Base-by-base conservation (phyloP, 2,888 invertebrate species). In the Drosophila borealis region DNA sequence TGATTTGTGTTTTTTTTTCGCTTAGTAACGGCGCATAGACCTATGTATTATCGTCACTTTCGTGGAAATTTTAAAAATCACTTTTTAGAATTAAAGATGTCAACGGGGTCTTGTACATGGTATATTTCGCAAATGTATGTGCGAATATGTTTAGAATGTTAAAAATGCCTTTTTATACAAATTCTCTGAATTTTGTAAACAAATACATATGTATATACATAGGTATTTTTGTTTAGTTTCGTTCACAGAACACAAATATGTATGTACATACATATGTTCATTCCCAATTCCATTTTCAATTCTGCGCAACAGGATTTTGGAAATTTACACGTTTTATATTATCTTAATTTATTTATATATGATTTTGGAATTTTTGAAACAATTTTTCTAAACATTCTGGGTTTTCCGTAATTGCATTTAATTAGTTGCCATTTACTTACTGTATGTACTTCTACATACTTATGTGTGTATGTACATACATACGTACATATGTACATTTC, bases 61-160 rank as follows among this genome's bases (percentile, higher is more conserved):
- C 66, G 54, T 8, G 42, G 61, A 67, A 62, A 42, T 62, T 11
- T 2, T 0, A 36, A 61, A 60, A 21, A 49, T 74, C 72, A 78
- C 60, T 49, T 25, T 37, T n/a, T 21, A 29, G 51, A 50, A 42
- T 19, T 21, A 14, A 66, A 19, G 25, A 36, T 50, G 11, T n/a
- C 4, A 3, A 11, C 5, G n/a, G 9, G 29, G n/a, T 54, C 19
- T 9, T 10, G 10, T 4, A 1, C 34, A 17, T 4, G 6, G 14
- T 4, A 8, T 13, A 10, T 49, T 17, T 14, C 1, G 11, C 10
- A 13, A 19, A 3, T 14, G 8, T 29, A 3, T n/a, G 4, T 33
- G 11, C n/a, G 19, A 1, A 10, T 9, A 9, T 51, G 11, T 21
- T 59, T 10, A 19, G 37, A 55, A 56, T 55, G 25, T 11, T 33